A percentile compares a stretch with the other conserved stretches of the same genome.
Evolutionary conservation across 2,113 vertebrate genomes (phyloP).

Genomic region (Syrmaticus mikado): DNA sequence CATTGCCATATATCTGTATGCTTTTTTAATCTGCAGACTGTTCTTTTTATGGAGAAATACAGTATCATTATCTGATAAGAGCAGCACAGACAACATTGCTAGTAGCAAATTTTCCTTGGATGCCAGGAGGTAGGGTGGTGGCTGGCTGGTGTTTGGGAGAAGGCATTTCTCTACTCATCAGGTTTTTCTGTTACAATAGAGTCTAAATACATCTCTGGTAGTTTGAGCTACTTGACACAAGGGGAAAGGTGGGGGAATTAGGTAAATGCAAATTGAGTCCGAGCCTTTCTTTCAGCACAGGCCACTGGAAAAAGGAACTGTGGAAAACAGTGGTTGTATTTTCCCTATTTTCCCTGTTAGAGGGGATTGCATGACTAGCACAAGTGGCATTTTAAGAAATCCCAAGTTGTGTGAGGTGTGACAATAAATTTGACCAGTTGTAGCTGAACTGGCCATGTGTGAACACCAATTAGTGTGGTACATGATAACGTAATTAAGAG

Average conservation of each 20-base stretch:
- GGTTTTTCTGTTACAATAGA: neutral
- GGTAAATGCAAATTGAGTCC: neutral
- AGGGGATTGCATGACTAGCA: neutral
- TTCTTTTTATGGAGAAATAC: neutral
- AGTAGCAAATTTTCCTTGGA: neutral
- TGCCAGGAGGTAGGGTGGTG: neutral
- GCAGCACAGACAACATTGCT: neutral
- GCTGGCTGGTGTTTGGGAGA: neutral
- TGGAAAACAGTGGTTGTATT: neutral
- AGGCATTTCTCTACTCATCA: neutral
- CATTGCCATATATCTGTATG: neutral
- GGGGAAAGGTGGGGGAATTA: neutral
- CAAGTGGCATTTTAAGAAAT: neutral
- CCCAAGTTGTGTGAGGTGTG: neutral
- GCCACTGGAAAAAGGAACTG: neutral
- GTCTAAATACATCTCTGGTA: neutral
- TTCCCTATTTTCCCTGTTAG: neutral
- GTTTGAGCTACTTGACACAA: neutral
- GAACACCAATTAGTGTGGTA: conserved; percentile 17
- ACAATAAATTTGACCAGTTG: neutral
- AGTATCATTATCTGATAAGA: neutral
- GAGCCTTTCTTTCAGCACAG: neutral
- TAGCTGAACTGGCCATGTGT: neutral
- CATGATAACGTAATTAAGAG: neutral
- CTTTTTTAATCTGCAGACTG: neutral